These are phyloP conservation scores for Octomys mimax DNA, from an alignment of 2,797 vertebrate species.

Conservation along the genomic window DNA sequence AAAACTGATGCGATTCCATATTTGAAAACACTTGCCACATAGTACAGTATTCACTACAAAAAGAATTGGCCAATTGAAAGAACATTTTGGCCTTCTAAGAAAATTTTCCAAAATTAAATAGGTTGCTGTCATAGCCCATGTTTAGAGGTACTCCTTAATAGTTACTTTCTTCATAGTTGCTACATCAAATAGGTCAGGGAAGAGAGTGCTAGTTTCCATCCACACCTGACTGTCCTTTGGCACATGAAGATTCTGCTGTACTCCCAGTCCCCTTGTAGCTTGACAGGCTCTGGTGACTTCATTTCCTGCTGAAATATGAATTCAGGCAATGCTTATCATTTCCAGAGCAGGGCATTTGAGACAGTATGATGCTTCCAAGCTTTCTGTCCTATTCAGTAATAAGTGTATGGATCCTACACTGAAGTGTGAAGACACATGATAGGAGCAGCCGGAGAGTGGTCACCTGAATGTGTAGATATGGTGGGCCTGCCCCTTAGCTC, in stretches of 20 bases:
- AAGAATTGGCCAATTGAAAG: constrained; percentile 1
- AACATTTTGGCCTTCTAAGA: neutral
- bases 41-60: neutral
- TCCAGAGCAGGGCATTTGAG: neutral
- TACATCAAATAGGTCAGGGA: neutral
- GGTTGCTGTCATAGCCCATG: neutral
- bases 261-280: neutral
- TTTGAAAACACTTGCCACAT: constrained; percentile 36
- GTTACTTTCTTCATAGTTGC: neutral
- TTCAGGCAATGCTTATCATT: neutral
- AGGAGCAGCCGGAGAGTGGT: neutral
- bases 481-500: neutral
- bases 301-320: neutral
- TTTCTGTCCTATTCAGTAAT: neutral
- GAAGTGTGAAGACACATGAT: neutral
- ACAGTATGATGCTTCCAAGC: neutral
- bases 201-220: neutral
- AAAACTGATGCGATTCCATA: neutral
- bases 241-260: neutral
- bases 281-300: neutral
- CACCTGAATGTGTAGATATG: neutral
- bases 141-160: neutral
- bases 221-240: neutral
- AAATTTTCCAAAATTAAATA: constrained; percentile 35
- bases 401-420: neutral